Conservation (phyloP, 2,113 vertebrate genomes). For the Scatophagus argus region DNA sequence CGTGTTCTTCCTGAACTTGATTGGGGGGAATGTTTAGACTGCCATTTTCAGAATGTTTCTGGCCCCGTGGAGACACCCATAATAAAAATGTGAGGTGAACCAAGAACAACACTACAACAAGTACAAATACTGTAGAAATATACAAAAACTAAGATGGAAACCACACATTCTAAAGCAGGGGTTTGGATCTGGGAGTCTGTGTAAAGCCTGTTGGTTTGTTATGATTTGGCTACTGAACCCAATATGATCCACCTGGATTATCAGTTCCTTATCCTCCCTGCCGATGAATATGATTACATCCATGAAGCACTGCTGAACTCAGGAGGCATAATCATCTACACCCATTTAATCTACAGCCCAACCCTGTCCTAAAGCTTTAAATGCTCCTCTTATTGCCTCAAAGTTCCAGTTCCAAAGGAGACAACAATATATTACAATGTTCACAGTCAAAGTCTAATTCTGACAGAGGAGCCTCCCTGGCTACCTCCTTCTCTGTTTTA, state of each 20-base stretch:
- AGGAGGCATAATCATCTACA: conserved; percentile 23
- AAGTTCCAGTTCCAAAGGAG: conserved; percentile 69
- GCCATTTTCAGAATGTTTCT: conserved; percentile 57
- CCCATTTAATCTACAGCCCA: conserved; percentile 35
- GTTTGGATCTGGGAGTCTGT: conserved; percentile 43
- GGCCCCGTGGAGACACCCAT: conserved; percentile 61
- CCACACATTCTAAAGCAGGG: conserved; percentile 74
- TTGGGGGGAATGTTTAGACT: conserved; percentile 65
- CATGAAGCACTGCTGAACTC: conserved; percentile 46
- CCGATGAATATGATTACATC: conserved; percentile 58
- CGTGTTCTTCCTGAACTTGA: conserved; percentile 38
- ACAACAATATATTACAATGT: conserved; percentile 50
- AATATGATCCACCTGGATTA: conserved; percentile 55
- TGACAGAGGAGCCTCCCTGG: conserved; percentile 43
- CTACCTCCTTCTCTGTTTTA: conserved; percentile 35
- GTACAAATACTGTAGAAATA: conserved; percentile 77
- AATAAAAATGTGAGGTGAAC: conserved; percentile 67
- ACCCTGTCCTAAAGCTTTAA: conserved; percentile 71
- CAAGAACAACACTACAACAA: conserved; percentile 72
- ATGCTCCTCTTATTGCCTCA: conserved; percentile 49
- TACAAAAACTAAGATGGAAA: conserved; percentile 73
- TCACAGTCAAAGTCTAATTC: conserved; percentile 67
- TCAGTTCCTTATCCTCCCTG: conserved; percentile 66
- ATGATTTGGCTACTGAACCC: conserved; percentile 59
- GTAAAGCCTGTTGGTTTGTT: conserved; percentile 52